These are phyloP conservation scores for Mastacembelus armatus DNA, from an alignment of 2,797 vertebrate genomes.

Conservation along the genomic window DNA sequence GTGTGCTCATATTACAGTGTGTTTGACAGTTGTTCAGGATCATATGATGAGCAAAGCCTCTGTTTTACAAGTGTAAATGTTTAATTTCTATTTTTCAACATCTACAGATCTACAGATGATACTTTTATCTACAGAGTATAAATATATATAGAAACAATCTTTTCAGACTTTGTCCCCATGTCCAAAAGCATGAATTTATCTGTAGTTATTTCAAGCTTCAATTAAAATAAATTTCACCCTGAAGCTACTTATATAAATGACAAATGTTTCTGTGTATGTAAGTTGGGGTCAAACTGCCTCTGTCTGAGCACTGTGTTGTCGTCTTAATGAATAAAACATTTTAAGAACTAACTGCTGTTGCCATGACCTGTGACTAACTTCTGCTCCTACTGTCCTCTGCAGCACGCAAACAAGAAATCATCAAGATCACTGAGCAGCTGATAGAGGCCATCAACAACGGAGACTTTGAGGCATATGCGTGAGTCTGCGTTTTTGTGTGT, in stretches of 20 bases:
- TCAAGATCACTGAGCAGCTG: slow-evolving; percentile 98
- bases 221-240: no score
- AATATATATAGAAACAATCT: no score
- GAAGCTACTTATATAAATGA: no score
- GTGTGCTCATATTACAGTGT: slow-evolving; percentile 10
- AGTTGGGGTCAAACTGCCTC: background rate
- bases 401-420: slow-evolving; percentile 86
- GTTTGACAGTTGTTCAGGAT: slow-evolving; percentile 1
- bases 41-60: slow-evolving; percentile 2
- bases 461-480: slow-evolving; percentile 97
- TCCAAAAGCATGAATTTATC: no score
- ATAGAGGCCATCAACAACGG: slow-evolving; percentile 98
- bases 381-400: slow-evolving; percentile 18
- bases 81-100: no score
- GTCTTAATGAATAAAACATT: background rate
- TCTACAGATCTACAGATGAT: no score
- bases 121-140: no score
- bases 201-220: no score
- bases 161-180: no score
- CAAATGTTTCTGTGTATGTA: slow-evolving; percentile 11
- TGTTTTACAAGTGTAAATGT: background rate
- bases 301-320: slow-evolving; percentile 15
- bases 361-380: background rate
- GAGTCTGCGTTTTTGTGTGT: slow-evolving; percentile 68
- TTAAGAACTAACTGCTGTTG: background rate